Percentiles rank a stretch among this genome's conserved stretches.
phyloP scores from a whole-genome alignment of 2,113 vertebrate genomes.

The Hypocryptadius cinnamomeus region DNA sequence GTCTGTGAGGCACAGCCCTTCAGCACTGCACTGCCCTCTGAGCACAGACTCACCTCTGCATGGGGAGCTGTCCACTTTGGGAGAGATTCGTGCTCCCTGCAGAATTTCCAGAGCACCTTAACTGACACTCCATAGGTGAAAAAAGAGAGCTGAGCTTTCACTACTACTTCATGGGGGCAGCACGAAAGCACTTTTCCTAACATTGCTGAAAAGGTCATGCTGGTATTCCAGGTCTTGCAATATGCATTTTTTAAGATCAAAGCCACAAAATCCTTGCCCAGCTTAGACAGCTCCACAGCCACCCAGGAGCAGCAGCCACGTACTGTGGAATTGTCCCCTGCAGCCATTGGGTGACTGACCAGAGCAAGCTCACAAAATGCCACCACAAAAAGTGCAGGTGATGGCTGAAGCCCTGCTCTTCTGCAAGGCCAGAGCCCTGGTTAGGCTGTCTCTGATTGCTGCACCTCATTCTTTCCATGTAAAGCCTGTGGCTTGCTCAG shows the following conservation, averaged over 20 bases:
- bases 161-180: background rate
- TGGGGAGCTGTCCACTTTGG: accelerated
- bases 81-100: background rate
- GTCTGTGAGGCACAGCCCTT: background rate
- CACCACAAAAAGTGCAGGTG: background rate
- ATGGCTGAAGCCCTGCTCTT: background rate
- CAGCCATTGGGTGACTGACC: background rate
- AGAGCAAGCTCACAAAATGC: background rate
- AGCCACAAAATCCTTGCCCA: background rate
- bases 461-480: background rate
- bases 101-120: background rate
- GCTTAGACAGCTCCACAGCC: background rate
- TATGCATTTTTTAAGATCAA: background rate
- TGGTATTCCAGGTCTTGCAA: background rate
- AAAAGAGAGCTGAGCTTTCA: background rate
- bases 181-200: background rate
- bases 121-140: background rate
- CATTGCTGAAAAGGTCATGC: background rate
- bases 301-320: background rate
- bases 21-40: background rate
- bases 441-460: background rate
- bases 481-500: background rate
- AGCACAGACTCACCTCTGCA: background rate
- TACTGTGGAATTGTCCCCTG: background rate
- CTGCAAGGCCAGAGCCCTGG: background rate